Evolutionary conservation across 2,888 invertebrate genomes (phyloP), one percentile per base, ranked within the genome.

Genomic region (Caenorhabditis plicata): DNA sequence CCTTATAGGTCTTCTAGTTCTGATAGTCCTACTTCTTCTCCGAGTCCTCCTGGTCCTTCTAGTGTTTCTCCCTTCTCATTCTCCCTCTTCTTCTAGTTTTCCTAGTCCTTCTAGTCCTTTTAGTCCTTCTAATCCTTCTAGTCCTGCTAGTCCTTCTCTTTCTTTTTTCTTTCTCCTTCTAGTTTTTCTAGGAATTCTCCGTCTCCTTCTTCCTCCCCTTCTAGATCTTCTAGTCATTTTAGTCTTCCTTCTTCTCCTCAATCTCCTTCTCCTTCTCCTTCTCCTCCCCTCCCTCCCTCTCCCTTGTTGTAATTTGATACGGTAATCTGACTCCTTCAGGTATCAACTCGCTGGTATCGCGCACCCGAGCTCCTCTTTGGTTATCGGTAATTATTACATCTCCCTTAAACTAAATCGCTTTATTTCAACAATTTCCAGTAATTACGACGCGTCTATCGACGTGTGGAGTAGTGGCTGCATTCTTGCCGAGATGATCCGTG

Each of bases 281-380:
- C 13, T 15, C 11, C n/a, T 42, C 27, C 20, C 5, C 20, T 15
- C 41, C 17, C 26, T 40, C 31, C 44, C 40, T 50, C 26, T 31
- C 19, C 23, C 22, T 54, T 49, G 45, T 47, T 51, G n/a, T 13
- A 17, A 43, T 27, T 15, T 45, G 41, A 27, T 26, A 50, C 19
- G 42, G 19, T 27, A 39, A 25, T 22, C 29, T 20, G 32, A 23
- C n/a, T 19, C 17, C 35, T 65, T 43, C 47, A 64, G 68, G 68
- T 74, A 25, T 73, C 68, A 19, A 75, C 75, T 43, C 58, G 75
- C 19, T 75, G 71, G 71, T 75, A 75, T 53, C 63, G 76, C 2
- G 74, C 77, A n/a, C 75, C 75, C 2, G 75, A 75, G 41, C 50
- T 75, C 8, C 55, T 75, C n/a, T 74, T 75, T 47, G 69, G 45